phyloP scores from a whole-genome alignment of 2,797 vertebrate genomes.

The Hypotaenidia philippensis region DNA sequence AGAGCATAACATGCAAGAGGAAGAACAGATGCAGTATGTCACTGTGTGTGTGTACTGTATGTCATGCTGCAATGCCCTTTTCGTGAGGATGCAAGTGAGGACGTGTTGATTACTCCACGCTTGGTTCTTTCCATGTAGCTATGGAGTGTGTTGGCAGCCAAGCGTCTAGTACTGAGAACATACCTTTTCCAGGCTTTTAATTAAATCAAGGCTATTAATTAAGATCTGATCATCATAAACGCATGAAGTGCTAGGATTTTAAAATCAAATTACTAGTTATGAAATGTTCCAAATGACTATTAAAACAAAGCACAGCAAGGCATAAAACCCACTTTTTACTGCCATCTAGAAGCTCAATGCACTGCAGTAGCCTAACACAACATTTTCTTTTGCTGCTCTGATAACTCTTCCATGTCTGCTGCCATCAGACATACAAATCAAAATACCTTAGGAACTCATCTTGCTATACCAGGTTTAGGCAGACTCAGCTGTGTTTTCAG shows the following conservation, averaged over 20 bases:
- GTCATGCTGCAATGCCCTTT: neutral
- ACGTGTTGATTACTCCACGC: neutral
- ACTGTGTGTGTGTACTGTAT: fast-evolving
- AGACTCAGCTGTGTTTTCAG: neutral
- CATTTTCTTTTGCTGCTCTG: neutral
- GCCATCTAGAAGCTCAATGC: neutral
- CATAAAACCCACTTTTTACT: neutral
- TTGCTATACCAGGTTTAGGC: neutral
- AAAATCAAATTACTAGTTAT: neutral
- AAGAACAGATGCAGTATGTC: neutral
- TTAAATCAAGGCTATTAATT: neutral
- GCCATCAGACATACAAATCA: neutral
- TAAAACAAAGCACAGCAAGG: neutral
- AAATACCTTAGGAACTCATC: neutral
- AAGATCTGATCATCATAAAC: neutral
- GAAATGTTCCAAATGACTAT: neutral
- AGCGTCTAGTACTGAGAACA: neutral
- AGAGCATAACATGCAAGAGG: neutral
- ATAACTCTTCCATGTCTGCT: neutral
- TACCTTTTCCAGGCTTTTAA: neutral
- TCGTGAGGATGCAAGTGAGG: neutral
- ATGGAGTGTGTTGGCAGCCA: neutral
- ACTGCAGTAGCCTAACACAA: neutral
- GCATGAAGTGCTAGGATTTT: neutral
- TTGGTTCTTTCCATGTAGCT: neutral